phyloP scores from a whole-genome alignment of 2,113 vertebrate genomes.

The Gambusia affinis region DNA sequence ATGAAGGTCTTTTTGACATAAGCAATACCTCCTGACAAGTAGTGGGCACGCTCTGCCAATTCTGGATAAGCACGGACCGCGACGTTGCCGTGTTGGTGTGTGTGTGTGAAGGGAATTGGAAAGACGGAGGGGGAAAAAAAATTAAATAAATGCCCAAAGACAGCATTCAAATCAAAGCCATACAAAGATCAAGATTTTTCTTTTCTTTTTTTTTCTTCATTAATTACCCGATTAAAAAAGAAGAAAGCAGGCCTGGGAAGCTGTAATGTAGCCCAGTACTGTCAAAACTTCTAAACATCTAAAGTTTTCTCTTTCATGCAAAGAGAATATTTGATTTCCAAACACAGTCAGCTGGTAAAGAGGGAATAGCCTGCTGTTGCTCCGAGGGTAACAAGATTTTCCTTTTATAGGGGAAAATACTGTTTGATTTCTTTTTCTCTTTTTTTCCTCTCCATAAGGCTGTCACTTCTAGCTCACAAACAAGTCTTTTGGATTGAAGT shows the following conservation, averaged over 20 bases:
- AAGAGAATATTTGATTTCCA: constrained; percentile 63
- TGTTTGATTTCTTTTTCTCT: constrained; percentile 4
- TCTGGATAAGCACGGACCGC: constrained; percentile 6
- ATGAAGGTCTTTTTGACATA: constrained; percentile 32
- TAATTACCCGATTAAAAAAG: constrained; percentile 17
- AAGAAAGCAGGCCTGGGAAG: constrained; percentile 23
- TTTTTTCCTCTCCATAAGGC: background rate
- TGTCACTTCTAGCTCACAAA: background rate
- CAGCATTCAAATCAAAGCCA: background rate
- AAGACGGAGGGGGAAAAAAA: background rate
- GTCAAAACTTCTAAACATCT: constrained; percentile 42
- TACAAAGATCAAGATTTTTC: background rate
- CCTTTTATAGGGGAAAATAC: constrained; percentile 11
- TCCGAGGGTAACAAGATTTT: constrained; percentile 32
- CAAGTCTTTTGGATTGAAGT: constrained; percentile 3
- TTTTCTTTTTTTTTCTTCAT: constrained; percentile 4
- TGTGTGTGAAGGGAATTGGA: background rate
- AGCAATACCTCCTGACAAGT: constrained; percentile 20
- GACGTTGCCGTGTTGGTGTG: background rate
- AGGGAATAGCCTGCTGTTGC: constrained; percentile 27
- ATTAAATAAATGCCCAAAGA: constrained; percentile 5
- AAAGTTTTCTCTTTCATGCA: constrained; percentile 44
- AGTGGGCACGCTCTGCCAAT: constrained; percentile 14
- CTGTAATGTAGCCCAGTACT: constrained; percentile 16
- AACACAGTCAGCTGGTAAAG: constrained; percentile 36